These are phyloP conservation scores for Psophia crepitans DNA, from an alignment of 2,113 vertebrate genomes.

Conservation along the genomic window DNA sequence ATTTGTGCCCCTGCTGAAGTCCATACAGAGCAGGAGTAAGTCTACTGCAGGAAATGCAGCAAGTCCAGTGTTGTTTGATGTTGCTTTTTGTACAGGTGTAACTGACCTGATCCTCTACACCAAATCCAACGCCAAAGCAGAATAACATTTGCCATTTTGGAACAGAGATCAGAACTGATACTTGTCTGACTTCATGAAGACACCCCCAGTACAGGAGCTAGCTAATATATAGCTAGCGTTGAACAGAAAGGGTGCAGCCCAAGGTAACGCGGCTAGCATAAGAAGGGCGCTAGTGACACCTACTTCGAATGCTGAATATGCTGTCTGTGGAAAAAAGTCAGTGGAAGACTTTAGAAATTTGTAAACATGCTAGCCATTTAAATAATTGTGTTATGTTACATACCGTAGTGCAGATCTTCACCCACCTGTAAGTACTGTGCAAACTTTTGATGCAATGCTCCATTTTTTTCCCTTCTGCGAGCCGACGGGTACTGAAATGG, in stretches of 20 bases:
- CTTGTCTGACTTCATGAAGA: not conserved
- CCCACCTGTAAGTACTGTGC: not conserved
- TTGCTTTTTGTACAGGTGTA: not conserved
- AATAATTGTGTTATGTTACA: not conserved
- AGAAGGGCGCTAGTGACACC: not conserved
- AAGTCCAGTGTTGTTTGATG: rapidly evolving
- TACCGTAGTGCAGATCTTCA: not conserved
- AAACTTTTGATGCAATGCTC: not conserved
- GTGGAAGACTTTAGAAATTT: not conserved
- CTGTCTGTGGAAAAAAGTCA: not conserved
- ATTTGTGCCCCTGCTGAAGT: not conserved
- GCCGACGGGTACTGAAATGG: not conserved
- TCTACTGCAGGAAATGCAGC: not conserved
- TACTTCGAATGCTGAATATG: not conserved
- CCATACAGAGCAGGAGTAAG: not conserved
- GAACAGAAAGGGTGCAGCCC: not conserved
- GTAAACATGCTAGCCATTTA: not conserved
- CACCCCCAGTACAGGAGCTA: not conserved
- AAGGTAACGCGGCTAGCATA: not conserved
- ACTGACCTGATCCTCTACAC: not conserved
- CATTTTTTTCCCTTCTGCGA: not conserved
- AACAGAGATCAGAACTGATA: not conserved
- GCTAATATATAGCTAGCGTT: not conserved
- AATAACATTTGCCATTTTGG: not conserved
- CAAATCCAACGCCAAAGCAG: not conserved